A percentile compares a stretch with the other conserved stretches of the same genome.
phyloP scores from a whole-genome alignment of 2,113 vertebrate species.

The Oryctolagus cuniculus region mOryCun1.1 NC_091442.1:73294001-73294500 shows the following conservation, averaged over 20 bases:
- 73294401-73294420: neutral
- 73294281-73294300: constrained; percentile 62
- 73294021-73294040: constrained; percentile 24
- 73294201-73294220: neutral
- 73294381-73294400: constrained; percentile 67
- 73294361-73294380: constrained; percentile 55
- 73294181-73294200: constrained; percentile 42
- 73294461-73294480: constrained; percentile 55
- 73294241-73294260: constrained; percentile 43
- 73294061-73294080: neutral
- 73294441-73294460: constrained; percentile 54
- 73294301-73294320: constrained; percentile 24
- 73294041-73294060: constrained; percentile 34
- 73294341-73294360: neutral
- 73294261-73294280: neutral
- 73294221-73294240: constrained; percentile 23
- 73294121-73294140: neutral
- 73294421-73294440: neutral
- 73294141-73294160: neutral
- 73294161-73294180: constrained; percentile 1
- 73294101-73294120: constrained; percentile 17
- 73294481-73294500: constrained; percentile 66
- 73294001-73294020: neutral
- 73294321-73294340: constrained; percentile 22
- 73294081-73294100: neutral